These are phyloP conservation scores for Coleophora deauratella DNA, from an alignment of 2,888 invertebrate genomes.

Conservation along the genomic window DNA sequence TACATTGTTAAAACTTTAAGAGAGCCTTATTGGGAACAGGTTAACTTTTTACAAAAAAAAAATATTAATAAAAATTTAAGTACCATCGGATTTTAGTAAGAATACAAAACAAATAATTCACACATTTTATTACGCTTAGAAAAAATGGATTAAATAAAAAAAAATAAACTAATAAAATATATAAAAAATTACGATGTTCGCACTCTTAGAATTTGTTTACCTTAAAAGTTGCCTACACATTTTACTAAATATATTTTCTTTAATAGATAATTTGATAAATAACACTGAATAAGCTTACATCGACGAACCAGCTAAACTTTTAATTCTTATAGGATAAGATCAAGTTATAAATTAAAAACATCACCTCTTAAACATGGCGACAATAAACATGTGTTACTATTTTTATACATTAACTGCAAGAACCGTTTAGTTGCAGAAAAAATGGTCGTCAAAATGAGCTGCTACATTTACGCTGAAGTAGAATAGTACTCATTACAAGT, in stretches of 20 bases:
- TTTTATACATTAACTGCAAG: too few relatives aligned
- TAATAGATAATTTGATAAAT: background rate
- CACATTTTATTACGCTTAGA: slow-evolving; percentile 27
- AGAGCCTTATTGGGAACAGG: background rate
- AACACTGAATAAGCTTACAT: background rate
- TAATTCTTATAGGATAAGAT: too few relatives aligned
- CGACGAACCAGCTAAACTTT: background rate
- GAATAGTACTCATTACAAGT: too few relatives aligned
- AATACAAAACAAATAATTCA: slow-evolving; percentile 21
- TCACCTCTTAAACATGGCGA: too few relatives aligned
- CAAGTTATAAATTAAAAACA: too few relatives aligned
- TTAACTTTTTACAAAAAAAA: slow-evolving; percentile 18
- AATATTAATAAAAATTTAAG: slow-evolving; percentile 41
- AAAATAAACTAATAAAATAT: slow-evolving; percentile 22
- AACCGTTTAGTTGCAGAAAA: too few relatives aligned
- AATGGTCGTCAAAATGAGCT: too few relatives aligned
- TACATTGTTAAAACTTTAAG: background rate
- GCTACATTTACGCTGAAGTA: too few relatives aligned
- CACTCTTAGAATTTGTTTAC: slow-evolving; percentile 16
- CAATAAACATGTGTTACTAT: too few relatives aligned
- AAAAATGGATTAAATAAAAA: slow-evolving; percentile 26
- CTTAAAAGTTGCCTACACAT: background rate
- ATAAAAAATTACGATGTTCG: slow-evolving; percentile 13
- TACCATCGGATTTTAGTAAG: slow-evolving; percentile 29
- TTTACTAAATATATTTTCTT: too few relatives aligned